Base-by-base conservation (phyloP, 35 echinoderm and acorn worm genomes). In the Heliocidaris tuberculata region DNA sequence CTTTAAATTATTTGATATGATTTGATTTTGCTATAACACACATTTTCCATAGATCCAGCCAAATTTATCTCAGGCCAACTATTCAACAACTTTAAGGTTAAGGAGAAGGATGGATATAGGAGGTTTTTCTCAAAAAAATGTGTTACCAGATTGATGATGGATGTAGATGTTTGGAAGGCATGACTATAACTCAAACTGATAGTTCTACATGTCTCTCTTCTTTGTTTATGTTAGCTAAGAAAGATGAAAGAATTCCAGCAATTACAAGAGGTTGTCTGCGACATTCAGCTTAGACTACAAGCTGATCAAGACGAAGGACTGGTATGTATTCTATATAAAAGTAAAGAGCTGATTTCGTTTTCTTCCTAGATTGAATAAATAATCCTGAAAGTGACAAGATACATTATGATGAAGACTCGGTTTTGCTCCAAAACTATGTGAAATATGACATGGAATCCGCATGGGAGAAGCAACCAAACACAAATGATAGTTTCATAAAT, bases 211-310 rank as follows among this genome's bases (percentile, higher is more conserved):
- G 9, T 86, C 12, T 89, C 0, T 88, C 87, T 89, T 47, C n/a
- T 2, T 89, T 89, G n/a, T 42, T 88, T 31, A 17, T 48, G 0
- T 89, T 89, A 47, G 87, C 31, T 89, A 13, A 32, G 2, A 47
- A 78, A 7, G 87, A 89, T 89, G 87, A 48, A 32, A 89, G 47
- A 89, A 48, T 89, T 47, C 5, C 87, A 89, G 87, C 87, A 11
- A 5, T 17, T 89, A 15, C 87, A 89, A 89, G 87, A 27, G 31
- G 19, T 6, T 89, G 87, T 89, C 47, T n/a, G 15, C 35, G 31
- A 89, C 15, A 13, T 89, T 24, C 87, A 89, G 29, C 12, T 47
- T 47, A 48, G 47, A 47, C 31, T 89, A 15, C 31, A 89, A 89
- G 30, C 31, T 89, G 31, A 47, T 48, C 21, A 32, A 47, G 47